phyloP scores from a whole-genome alignment of 2,797 vertebrate genomes.

The Vipera latastei region DNA sequence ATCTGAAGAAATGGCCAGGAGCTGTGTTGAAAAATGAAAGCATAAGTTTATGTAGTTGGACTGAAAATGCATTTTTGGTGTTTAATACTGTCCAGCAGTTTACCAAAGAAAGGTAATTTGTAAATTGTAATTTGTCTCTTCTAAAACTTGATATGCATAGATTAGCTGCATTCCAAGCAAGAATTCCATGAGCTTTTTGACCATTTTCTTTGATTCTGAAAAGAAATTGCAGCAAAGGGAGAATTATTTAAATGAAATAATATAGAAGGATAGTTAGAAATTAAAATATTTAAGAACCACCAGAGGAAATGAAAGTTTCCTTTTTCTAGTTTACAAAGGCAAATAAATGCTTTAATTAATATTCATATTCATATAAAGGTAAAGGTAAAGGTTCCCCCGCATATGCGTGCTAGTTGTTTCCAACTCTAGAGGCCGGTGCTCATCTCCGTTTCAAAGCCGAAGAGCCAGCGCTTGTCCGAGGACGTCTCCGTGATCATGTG shows the following conservation, averaged over 20 bases:
- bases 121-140: not conserved
- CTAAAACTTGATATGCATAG: not conserved
- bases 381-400: too few species aligned
- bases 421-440: too few species aligned
- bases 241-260: conserved; percentile 21
- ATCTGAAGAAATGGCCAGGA: not conserved
- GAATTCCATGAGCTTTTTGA: not conserved
- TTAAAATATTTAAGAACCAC: not conserved
- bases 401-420: too few species aligned
- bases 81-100: conserved; percentile 3
- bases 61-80: accelerated
- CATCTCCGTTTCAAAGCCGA: too few species aligned
- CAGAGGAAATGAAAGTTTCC: not conserved
- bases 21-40: not conserved
- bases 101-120: conserved; percentile 20
- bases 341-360: not conserved
- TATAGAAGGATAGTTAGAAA: not conserved
- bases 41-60: not conserved
- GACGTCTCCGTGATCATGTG: too few species aligned
- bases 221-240: conserved; percentile 5
- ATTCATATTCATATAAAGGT: accelerated
- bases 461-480: too few species aligned
- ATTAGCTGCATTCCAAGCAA: not conserved
- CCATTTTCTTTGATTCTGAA: conserved; percentile 15
- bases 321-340: not conserved